Evolutionary conservation across 2,113 vertebrate genomes (phyloP), one percentile per base, ranked within the genome.

Genomic region (Climacteris rufus): DNA sequence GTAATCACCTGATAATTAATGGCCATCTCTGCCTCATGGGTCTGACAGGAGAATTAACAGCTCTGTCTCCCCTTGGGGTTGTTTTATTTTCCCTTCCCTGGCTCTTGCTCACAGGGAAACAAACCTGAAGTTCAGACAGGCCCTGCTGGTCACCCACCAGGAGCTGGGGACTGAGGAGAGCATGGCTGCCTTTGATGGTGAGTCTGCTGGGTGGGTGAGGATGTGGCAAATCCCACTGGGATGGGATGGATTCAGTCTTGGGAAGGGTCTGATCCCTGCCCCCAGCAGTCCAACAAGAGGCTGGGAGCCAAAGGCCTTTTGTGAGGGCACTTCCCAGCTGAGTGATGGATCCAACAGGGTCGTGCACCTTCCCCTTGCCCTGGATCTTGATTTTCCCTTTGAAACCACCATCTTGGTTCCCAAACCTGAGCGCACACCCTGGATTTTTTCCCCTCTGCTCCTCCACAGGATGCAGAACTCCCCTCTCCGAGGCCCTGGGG

Each of bases 121-220:
- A 25, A 99, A 99, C 92, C 90, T 99, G 69, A 99, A 99, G 97
- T 99, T 98, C 96, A 97, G 98, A 24, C 99, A 99, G 95, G 99
- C 99, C 9, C 97, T 98, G 19, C 44, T 59, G 21, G 75, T 97
- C n/a, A 99, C 99, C 8, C 99, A 99, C 68, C 47, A 94, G 8
- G 93, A 98, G 63, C 96, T 99, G 87, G 97, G 94, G 71, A 96
- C 80, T 1, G 91, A 98, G 23, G 97, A 97, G 42, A 95, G 64
- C 53, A 96, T 99, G 65, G 97, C 98, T 10, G 78, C 96, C 65
- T 99, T 99, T 76, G 97, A 99, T 13, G 99, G 99, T 99, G 91
- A 95, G 98, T 61, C 14, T 23, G 49, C 44, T 2, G 2, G 6
- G 2, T 0, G 15, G 57, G 35, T 7, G 8, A 63, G 45, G 40